These are phyloP conservation scores for Leptinotarsa rubiginosa DNA, from an alignment of 2,888 invertebrate genomes.

Conservation along the genomic window DNA sequence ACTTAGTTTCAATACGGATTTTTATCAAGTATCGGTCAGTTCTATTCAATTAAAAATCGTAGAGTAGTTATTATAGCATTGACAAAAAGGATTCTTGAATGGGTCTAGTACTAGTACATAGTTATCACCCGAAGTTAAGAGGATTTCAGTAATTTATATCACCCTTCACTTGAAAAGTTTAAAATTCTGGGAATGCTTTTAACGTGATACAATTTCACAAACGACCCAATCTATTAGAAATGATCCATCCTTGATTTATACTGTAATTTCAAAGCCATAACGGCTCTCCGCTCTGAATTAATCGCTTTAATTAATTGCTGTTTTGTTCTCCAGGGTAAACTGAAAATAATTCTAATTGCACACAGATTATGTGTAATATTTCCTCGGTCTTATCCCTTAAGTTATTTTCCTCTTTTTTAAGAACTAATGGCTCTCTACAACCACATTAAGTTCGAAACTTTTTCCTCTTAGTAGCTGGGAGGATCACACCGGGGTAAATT, in stretches of 20 bases:
- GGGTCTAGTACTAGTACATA: too few species aligned
- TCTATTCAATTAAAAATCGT: too few species aligned
- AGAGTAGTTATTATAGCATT: too few species aligned
- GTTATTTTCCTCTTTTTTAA: conserved; percentile 1
- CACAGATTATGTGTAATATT: conserved; percentile 22
- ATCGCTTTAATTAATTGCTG: conserved; percentile 42
- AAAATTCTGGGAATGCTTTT: background rate
- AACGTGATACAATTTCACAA: conserved; percentile 24
- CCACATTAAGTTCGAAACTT: conserved; percentile 4
- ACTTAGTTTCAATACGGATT: too few species aligned
- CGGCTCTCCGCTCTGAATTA: conserved; percentile 42
- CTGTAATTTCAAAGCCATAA: conserved; percentile 39
- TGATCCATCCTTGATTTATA: conserved; percentile 43
- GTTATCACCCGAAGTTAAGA: too few species aligned
- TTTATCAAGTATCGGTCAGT: too few species aligned
- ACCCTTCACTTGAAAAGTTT: too few species aligned
- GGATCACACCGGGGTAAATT: background rate
- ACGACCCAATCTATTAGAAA: conserved; percentile 38
- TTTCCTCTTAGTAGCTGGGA: background rate
- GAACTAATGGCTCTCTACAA: conserved; percentile 12
- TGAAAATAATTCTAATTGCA: conserved; percentile 45
- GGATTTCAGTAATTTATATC: too few species aligned
- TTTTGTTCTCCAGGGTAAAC: conserved; percentile 43
- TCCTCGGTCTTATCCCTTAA: conserved; percentile 12
- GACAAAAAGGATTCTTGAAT: too few species aligned